Evolutionary conservation across 37 sponge, comb jelly and placozoan genomes (phyloP).

Genomic region (Eunapius fragilis): DNA sequence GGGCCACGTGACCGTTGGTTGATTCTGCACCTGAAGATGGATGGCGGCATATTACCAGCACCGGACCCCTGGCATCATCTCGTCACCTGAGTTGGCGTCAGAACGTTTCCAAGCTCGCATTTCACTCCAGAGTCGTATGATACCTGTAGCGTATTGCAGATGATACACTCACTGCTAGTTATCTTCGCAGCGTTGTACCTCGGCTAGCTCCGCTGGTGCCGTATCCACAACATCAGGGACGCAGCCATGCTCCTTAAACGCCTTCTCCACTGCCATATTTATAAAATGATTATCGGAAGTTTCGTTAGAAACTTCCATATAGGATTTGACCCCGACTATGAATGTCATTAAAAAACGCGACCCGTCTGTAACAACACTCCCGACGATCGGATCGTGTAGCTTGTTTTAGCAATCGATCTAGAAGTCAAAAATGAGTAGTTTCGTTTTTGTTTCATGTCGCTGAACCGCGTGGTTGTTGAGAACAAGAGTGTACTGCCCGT

Average conservation of each 20-base stretch:
- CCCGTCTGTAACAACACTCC: no score
- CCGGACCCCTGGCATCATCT: neutral
- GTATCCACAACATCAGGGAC: slow-evolving; percentile 71
- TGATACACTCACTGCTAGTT: neutral
- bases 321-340: no score
- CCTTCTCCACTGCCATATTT: slow-evolving; percentile 4
- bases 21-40: slow-evolving; percentile 64
- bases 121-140: slow-evolving; percentile 10
- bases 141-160: neutral
- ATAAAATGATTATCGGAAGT: no score
- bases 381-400: no score
- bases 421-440: no score
- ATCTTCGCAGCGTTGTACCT: slow-evolving; percentile 8
- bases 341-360: no score
- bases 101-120: slow-evolving; percentile 60
- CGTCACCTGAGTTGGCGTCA: slow-evolving; percentile 76
- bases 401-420: no score
- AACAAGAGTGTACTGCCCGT: no score
- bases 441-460: no score
- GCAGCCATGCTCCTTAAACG: slow-evolving; percentile 28
- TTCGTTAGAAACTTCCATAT: no score
- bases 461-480: no score
- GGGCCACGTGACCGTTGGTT: slow-evolving; percentile 70
- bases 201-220: slow-evolving; percentile 30
- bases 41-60: neutral